These are phyloP conservation scores for Propithecus coquereli DNA, from an alignment of 2,113 vertebrate species.

Conservation along the genomic window DNA sequence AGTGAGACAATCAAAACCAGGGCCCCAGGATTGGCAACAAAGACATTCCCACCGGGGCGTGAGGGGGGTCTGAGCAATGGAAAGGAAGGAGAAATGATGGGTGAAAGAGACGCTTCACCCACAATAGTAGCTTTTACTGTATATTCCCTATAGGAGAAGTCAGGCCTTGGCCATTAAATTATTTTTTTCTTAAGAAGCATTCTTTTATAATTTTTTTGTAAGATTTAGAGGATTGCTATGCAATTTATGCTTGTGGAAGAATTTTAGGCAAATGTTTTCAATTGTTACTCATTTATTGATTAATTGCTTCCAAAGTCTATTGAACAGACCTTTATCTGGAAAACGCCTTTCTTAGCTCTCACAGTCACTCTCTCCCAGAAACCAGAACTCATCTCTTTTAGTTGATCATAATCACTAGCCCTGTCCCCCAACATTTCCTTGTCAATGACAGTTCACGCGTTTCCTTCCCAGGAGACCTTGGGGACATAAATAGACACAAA, in stretches of 20 bases:
- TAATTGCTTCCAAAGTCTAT: background rate
- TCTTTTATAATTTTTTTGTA: background rate
- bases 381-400: background rate
- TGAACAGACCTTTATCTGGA: background rate
- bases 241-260: background rate
- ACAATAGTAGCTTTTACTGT: background rate
- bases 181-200: background rate
- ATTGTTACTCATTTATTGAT: background rate
- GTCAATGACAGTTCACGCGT: background rate
- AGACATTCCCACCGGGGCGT: background rate
- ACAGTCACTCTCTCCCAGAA: background rate
- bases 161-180: background rate
- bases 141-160: background rate
- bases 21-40: background rate
- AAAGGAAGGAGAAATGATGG: background rate
- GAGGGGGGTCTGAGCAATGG: background rate
- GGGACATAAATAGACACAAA: background rate
- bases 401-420: background rate
- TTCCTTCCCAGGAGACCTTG: background rate
- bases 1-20: background rate
- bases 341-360: background rate
- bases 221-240: background rate
- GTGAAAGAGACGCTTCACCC: background rate
- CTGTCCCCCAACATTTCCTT: background rate
- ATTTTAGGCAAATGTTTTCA: conserved; percentile 6